Conservation (phyloP, 1,140 invertebrate genomes). For the Diorhabda carinulata region DNA sequence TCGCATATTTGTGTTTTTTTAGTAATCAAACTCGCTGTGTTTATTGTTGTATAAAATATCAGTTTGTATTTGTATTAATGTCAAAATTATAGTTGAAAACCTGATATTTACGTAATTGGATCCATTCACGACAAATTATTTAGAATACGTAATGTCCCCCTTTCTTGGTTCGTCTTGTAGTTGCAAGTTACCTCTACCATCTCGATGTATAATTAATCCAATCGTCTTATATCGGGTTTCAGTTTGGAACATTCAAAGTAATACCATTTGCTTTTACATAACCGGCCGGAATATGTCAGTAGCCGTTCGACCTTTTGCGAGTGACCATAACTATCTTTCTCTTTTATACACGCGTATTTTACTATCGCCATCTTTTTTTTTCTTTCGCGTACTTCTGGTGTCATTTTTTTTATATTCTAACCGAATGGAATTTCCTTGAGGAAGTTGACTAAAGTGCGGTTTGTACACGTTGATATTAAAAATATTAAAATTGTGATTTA, state of each 20-base stretch:
- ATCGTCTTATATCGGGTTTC: neutral
- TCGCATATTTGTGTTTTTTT: too few relatives aligned
- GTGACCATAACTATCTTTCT: neutral
- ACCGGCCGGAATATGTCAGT: neutral
- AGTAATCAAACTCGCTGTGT: too few relatives aligned
- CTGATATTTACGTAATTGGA: too few relatives aligned
- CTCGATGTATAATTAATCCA: neutral
- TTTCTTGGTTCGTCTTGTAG: neutral
- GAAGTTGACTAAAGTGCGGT: neutral
- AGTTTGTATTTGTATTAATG: too few relatives aligned
- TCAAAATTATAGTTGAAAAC: too few relatives aligned
- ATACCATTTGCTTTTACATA: neutral
- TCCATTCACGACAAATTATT: too few relatives aligned
- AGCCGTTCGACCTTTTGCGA: neutral
- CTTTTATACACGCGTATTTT: neutral
- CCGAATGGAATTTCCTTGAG: neutral
- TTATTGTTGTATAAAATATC: too few relatives aligned
- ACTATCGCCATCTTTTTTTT: neutral
- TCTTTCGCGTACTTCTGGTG: neutral
- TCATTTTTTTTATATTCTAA: too few relatives aligned
- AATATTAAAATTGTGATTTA: neutral
- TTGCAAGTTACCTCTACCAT: constrained; percentile 44
- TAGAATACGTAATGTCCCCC: too few relatives aligned
- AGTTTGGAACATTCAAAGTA: neutral
- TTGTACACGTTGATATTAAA: neutral